Percentiles rank a stretch among this genome's conserved stretches.
These are phyloP conservation scores for Ariolimax columbianus DNA, from an alignment of 2,888 invertebrate genomes.

Conservation along the genomic window DNA sequence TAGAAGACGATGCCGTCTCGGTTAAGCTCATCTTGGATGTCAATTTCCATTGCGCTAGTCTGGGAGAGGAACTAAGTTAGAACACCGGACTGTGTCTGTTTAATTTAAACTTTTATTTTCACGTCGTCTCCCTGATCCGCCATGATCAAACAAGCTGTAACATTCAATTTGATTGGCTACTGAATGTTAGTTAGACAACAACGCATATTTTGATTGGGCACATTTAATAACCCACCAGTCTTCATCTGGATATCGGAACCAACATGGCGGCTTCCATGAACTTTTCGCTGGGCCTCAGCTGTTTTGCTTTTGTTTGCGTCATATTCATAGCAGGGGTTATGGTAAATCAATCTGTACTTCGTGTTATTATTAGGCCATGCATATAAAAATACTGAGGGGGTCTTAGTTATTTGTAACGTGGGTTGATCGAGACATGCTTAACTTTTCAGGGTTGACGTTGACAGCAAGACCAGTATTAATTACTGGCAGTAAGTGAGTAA, in stretches of 20 bases:
- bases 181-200: not conserved
- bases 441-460: too few species aligned
- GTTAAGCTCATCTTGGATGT: constrained; percentile 52
- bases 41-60: constrained; percentile 50
- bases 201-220: not conserved
- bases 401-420: not conserved
- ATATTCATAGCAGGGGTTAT: constrained; percentile 23
- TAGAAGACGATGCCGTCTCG: constrained; percentile 74
- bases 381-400: not conserved
- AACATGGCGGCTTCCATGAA: constrained; percentile 55
- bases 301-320: constrained; percentile 22
- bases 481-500: too few species aligned
- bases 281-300: constrained; percentile 33
- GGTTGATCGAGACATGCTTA: too few species aligned
- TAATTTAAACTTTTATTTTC: not conserved
- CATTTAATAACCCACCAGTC: not conserved
- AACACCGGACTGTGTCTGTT: not conserved
- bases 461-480: too few species aligned
- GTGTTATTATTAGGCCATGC: not conserved
- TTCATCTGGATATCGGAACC: constrained; percentile 5
- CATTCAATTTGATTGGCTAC: constrained; percentile 40
- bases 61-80: not conserved
- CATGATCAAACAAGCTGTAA: constrained; percentile 43
- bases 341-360: constrained; percentile 28
- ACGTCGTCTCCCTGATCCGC: constrained; percentile 32